Evolutionary conservation across 2,888 invertebrate genomes (phyloP).

Genomic region (Pycnomerus fuliginosus): DNA sequence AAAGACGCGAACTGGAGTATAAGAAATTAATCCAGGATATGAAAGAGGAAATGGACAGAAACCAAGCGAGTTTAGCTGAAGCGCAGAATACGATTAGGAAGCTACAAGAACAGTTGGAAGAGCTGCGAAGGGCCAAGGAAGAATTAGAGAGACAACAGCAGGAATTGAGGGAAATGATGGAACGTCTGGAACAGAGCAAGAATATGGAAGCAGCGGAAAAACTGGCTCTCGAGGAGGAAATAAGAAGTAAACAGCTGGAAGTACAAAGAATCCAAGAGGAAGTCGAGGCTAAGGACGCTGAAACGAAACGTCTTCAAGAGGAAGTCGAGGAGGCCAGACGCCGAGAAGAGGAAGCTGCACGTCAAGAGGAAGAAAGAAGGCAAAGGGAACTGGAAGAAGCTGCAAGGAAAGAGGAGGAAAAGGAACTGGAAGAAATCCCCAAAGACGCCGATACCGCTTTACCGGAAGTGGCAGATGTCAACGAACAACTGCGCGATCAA

Average conservation of each 20-base stretch:
- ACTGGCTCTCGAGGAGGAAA: constrained; percentile 83
- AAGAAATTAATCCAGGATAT: constrained; percentile 85
- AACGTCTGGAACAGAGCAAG: constrained; percentile 85
- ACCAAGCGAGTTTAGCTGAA: constrained; percentile 68
- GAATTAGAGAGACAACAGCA: constrained; percentile 83
- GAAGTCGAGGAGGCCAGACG: constrained; percentile 42
- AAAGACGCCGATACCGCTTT: constrained; percentile 40
- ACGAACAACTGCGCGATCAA: constrained; percentile 45
- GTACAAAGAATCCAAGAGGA: constrained; percentile 43
- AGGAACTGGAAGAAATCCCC: constrained; percentile 39
- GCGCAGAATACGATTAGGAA: constrained; percentile 81
- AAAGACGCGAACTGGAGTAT: constrained; percentile 92
- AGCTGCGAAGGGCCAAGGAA: constrained; percentile 86
- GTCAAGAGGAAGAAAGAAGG: constrained; percentile 27
- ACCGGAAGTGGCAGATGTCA: constrained; percentile 44
- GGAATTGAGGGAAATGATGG: constrained; percentile 85
- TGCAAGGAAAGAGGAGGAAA: constrained; percentile 11
- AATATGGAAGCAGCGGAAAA: constrained; percentile 85
- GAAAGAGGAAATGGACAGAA: constrained; percentile 91
- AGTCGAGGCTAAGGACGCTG: constrained; percentile 43
- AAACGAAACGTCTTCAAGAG: constrained; percentile 44
- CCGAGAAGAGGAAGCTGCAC: constrained; percentile 39
- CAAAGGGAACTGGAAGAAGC: constrained; percentile 27
- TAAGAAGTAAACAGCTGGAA: constrained; percentile 71
- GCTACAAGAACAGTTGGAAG: constrained; percentile 84